Conservation (phyloP, 2,888 invertebrate genomes). For the Dolichomitus sp. region DNA sequence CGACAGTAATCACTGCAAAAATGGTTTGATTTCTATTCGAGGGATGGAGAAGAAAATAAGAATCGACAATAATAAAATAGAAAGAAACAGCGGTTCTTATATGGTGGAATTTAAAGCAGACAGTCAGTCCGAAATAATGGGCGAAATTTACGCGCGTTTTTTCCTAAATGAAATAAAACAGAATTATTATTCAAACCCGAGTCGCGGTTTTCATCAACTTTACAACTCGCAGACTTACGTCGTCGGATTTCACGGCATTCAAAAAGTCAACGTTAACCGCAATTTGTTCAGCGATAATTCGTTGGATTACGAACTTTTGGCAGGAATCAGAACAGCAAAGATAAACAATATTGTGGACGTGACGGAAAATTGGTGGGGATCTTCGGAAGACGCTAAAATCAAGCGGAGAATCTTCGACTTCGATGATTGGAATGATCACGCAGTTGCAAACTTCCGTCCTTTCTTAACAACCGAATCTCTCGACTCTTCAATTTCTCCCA, state of each 20-base stretch:
- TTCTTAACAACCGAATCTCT: slow-evolving; percentile 93
- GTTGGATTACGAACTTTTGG: slow-evolving; percentile 96
- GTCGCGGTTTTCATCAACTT: slow-evolving; percentile 83
- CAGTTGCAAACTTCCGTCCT: slow-evolving; percentile 96
- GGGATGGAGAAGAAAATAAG: slow-evolving; percentile 99
- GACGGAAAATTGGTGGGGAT: slow-evolving; percentile 99
- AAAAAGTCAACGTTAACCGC: slow-evolving; percentile 95
- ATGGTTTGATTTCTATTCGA: slow-evolving; percentile 92
- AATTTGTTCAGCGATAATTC: slow-evolving; percentile 95
- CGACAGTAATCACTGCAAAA: slow-evolving; percentile 93
- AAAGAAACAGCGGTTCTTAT: slow-evolving; percentile 92
- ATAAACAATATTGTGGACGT: slow-evolving; percentile 96
- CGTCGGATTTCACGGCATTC: slow-evolving; percentile 97
- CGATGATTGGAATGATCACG: slow-evolving; percentile 99
- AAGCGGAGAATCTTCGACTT: slow-evolving; percentile 97
- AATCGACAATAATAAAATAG: slow-evolving; percentile 93
- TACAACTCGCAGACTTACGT: slow-evolving; percentile 91
- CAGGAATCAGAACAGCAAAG: slow-evolving; percentile 96
- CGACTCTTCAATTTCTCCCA: slow-evolving; percentile 92
- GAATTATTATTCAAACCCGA: slow-evolving; percentile 88
- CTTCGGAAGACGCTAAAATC: slow-evolving; percentile 91
- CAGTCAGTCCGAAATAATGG: slow-evolving; percentile 97
- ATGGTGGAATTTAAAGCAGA: slow-evolving; percentile 96
- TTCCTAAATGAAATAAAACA: slow-evolving; percentile 92
- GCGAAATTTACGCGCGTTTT: slow-evolving; percentile 93